phyloP scores from a whole-genome alignment of 2,113 vertebrate genomes.

The Sorex araneus region DNA sequence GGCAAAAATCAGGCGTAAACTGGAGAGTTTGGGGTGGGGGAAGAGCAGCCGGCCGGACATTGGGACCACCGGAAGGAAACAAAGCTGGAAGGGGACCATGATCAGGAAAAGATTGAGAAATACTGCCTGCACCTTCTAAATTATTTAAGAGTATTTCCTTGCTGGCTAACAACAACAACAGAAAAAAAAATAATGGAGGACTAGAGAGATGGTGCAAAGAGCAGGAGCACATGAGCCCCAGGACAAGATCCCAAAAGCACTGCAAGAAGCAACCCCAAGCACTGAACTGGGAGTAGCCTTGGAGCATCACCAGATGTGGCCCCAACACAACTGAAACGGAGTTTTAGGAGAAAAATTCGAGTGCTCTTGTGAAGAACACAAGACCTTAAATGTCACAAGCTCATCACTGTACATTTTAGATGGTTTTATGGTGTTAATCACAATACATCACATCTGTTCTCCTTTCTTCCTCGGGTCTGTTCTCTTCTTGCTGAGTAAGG shows the following conservation, averaged over 20 bases:
- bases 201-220: too few relatives aligned
- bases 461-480: not conserved
- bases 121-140: not conserved
- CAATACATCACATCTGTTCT: not conserved
- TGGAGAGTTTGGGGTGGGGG: too few relatives aligned
- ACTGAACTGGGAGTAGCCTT: too few relatives aligned
- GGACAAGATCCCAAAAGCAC: too few relatives aligned
- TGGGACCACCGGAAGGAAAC: too few relatives aligned
- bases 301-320: too few relatives aligned
- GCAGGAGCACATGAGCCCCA: not conserved
- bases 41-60: too few relatives aligned
- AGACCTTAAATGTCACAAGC: not conserved
- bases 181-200: not conserved
- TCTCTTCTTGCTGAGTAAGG: constrained; percentile 1
- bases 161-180: constrained; percentile 17
- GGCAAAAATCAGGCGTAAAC: not conserved
- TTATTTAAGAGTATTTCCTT: constrained; percentile 54
- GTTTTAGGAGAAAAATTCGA: constrained; percentile 3
- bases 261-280: too few relatives aligned
- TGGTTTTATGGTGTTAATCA: not conserved
- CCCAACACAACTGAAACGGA: not conserved
- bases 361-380: constrained; percentile 20
- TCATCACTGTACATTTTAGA: constrained; percentile 1
- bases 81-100: too few relatives aligned
- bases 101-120: too few relatives aligned